A percentile compares a stretch with the other conserved stretches of the same genome.
Evolutionary conservation across 2,888 invertebrate genomes (phyloP).

Genomic region (Stenodera caucasica): DNA sequence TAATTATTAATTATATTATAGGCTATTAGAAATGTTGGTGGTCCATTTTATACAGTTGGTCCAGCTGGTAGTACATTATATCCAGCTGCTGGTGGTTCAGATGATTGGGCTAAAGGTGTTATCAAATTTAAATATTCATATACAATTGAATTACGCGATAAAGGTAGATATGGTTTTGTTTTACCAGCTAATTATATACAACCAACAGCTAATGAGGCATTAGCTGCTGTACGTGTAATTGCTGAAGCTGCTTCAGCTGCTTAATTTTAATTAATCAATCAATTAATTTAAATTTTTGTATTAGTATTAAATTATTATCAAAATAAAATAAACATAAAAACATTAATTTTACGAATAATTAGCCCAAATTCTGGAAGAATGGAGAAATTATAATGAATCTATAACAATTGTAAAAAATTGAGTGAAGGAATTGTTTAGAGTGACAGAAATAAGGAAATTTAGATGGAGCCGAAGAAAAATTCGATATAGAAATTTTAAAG

Average conservation of each 20-base stretch:
- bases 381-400: no score
- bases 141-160: constrained; percentile 87
- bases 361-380: no score
- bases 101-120: constrained; percentile 89
- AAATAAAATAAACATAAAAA: no score
- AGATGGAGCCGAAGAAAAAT: no score
- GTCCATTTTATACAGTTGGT: constrained; percentile 72
- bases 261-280: constrained; percentile 29
- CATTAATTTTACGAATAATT: no score
- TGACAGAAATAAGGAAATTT: no score
- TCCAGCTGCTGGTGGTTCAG: constrained; percentile 80
- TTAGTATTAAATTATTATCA: background rate
- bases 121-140: constrained; percentile 84
- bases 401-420: no score
- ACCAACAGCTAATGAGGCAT: constrained; percentile 73
- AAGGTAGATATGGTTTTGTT: constrained; percentile 83
- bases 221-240: constrained; percentile 69
- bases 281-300: background rate
- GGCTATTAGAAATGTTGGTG: constrained; percentile 64
- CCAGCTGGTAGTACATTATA: constrained; percentile 77
- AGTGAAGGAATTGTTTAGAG: no score
- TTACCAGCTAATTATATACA: constrained; percentile 77
- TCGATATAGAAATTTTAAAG: no score
- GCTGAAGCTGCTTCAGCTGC: constrained; percentile 57
- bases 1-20: constrained; percentile 45